phyloP scores from a whole-genome alignment of 2,797 vertebrate species.

The Amazona finschi region DNA sequence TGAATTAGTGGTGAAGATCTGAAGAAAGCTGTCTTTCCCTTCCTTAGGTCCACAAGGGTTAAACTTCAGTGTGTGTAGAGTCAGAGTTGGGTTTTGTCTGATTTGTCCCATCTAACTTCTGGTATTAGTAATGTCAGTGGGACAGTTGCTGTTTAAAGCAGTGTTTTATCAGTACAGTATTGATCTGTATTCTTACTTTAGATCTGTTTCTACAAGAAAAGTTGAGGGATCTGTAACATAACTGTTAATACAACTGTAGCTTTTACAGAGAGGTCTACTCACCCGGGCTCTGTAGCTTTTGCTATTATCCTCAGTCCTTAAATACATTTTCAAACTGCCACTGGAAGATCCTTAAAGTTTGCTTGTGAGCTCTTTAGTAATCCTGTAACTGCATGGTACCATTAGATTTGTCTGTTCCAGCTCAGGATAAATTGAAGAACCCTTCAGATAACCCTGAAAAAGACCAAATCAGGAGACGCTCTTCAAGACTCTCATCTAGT shows the following conservation, averaged over 20 bases:
- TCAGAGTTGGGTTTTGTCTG: background rate
- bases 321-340: background rate
- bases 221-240: background rate
- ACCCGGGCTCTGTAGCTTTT: background rate
- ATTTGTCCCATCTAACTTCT: background rate
- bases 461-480: slow-evolving; percentile 72
- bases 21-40: background rate
- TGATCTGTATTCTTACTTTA: background rate
- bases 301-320: background rate
- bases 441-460: slow-evolving; percentile 67
- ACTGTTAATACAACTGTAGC: background rate
- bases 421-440: slow-evolving; percentile 74
- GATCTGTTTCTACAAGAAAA: background rate
- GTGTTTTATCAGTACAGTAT: background rate
- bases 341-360: background rate
- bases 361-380: background rate
- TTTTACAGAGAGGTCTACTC: background rate
- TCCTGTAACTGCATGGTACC: background rate
- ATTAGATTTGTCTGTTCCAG: slow-evolving; percentile 54
- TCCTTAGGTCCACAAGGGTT: background rate
- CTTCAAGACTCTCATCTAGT: slow-evolving; percentile 70
- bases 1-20: background rate
- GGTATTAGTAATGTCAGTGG: accelerated
- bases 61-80: background rate
- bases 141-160: background rate